phyloP scores from a whole-genome alignment of 1,140 invertebrate species.

The Brachionus asplanchnoidis region DNA sequence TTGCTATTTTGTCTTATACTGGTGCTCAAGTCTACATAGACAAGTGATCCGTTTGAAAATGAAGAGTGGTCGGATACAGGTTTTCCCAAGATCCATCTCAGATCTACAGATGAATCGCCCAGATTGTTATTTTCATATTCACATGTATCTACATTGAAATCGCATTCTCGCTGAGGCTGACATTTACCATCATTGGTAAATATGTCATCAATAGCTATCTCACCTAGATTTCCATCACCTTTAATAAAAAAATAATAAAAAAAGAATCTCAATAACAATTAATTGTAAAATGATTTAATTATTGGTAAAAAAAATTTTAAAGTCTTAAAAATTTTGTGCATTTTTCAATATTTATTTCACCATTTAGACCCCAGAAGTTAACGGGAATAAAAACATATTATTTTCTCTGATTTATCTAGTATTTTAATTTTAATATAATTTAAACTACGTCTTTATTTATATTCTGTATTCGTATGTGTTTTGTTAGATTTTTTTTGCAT shows the following conservation, averaged over 20 bases:
- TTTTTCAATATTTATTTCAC: no score
- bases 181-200: conserved; percentile 39
- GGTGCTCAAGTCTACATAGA: neutral
- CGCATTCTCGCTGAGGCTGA: conserved; percentile 45
- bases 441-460: no score
- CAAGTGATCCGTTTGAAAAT: neutral
- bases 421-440: no score
- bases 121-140: conserved; percentile 44
- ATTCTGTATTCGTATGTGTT: no score
- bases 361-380: no score
- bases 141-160: conserved; percentile 51
- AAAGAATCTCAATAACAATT: neutral
- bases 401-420: no score
- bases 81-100: neutral
- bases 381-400: no score
- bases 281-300: no score
- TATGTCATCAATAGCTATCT: conserved; percentile 45
- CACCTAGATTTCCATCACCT: conserved; percentile 38
- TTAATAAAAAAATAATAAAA: neutral
- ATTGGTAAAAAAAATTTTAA: no score
- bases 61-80: neutral
- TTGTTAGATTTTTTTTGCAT: no score
- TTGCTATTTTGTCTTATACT: neutral
- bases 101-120: neutral
- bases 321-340: no score